phyloP scores from a whole-genome alignment of 1,140 invertebrate species.

The Archegozetes longisetosus region DNA sequence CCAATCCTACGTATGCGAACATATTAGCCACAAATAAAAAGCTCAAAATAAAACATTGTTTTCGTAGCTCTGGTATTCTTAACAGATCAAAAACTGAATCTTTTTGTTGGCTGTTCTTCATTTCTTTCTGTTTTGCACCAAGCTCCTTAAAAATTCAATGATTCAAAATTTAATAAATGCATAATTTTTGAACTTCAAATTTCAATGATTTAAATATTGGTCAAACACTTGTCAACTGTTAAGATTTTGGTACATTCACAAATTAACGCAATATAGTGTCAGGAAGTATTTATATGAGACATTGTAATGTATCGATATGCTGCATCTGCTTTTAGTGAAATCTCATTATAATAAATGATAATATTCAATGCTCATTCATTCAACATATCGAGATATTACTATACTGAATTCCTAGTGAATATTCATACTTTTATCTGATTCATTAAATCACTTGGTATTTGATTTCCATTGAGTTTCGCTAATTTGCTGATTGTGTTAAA shows the following conservation, averaged over 20 bases:
- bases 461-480: constrained; percentile 25
- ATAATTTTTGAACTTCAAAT: background rate
- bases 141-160: background rate
- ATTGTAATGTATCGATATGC: too few species aligned
- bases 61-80: constrained; percentile 17
- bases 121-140: background rate
- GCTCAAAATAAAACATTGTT: constrained; percentile 17
- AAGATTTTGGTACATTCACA: too few species aligned
- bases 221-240: too few species aligned
- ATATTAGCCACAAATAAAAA: constrained; percentile 4
- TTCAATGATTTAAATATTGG: constrained; percentile 1
- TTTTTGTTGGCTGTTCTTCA: background rate
- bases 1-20: constrained; percentile 24
- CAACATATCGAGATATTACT: too few species aligned
- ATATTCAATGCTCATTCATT: too few species aligned
- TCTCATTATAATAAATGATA: too few species aligned
- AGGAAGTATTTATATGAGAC: too few species aligned
- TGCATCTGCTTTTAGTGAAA: too few species aligned
- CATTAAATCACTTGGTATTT: constrained; percentile 18
- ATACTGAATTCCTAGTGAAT: too few species aligned
- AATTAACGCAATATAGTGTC: too few species aligned
- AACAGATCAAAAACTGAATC: constrained; percentile 20
- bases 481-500: constrained; percentile 27
- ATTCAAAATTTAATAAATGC: background rate
- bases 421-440: constrained; percentile 9